Evolutionary conservation across 2,113 vertebrate species (phyloP).

Genomic region (Callorhinus ursinus): DNA sequence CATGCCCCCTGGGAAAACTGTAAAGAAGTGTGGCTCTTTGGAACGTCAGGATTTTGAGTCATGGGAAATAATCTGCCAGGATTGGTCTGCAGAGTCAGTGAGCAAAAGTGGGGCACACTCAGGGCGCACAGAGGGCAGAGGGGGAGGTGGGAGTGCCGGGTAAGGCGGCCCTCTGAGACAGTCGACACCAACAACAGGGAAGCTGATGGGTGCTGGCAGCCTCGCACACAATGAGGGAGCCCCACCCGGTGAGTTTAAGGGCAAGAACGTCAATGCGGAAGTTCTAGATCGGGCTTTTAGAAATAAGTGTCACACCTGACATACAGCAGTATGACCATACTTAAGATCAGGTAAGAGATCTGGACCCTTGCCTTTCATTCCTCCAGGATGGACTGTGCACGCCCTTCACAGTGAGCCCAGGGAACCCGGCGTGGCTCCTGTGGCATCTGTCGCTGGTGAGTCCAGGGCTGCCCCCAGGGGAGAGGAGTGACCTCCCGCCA

Average conservation of each 20-base stretch:
- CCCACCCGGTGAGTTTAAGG: neutral
- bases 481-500: no score
- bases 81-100: neutral
- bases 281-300: neutral
- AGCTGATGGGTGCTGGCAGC: neutral
- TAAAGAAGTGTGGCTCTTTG: neutral
- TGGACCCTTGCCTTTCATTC: neutral
- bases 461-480: neutral
- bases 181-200: neutral
- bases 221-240: no score
- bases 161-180: neutral
- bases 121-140: accelerated
- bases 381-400: neutral
- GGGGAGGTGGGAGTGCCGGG: accelerated
- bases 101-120: neutral
- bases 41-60: neutral
- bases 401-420: neutral
- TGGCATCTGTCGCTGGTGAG: neutral
- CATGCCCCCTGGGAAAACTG: neutral
- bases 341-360: neutral
- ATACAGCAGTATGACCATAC: no score
- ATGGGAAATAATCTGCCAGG: neutral
- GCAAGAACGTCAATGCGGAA: neutral
- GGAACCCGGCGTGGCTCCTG: neutral
- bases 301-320: neutral